Conservation (phyloP, 2,888 invertebrate species). For the Microctonus aethiopoides region DNA sequence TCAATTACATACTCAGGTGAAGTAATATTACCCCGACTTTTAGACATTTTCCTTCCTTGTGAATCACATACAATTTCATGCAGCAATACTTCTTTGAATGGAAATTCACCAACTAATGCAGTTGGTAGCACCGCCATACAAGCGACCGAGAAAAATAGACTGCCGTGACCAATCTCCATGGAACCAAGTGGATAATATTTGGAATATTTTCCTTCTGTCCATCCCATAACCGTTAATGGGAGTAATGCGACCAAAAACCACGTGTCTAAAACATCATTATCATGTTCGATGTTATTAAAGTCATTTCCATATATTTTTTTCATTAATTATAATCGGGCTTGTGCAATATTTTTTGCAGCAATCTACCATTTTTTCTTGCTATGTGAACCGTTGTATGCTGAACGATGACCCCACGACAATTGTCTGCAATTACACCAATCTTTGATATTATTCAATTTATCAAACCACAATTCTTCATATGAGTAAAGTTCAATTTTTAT, state of each 20-base stretch:
- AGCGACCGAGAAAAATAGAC: constrained; percentile 97
- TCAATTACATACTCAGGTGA: constrained; percentile 91
- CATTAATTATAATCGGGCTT: constrained; percentile 74
- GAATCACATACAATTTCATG: constrained; percentile 94
- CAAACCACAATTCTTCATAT: constrained; percentile 79
- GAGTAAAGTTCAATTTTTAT: constrained; percentile 79
- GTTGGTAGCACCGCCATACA: constrained; percentile 93
- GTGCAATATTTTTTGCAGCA: constrained; percentile 74
- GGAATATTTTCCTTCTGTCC: constrained; percentile 75
- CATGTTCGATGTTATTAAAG: constrained; percentile 71
- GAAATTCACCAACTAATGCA: constrained; percentile 80
- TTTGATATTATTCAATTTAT: constrained; percentile 79
- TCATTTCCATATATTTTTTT: constrained; percentile 67
- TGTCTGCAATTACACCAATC: constrained; percentile 98
- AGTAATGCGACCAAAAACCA: constrained; percentile 97
- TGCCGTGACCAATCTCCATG: constrained; percentile 97
- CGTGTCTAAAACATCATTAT: constrained; percentile 95
- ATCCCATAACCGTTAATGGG: constrained; percentile 90
- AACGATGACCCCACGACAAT: constrained; percentile 97
- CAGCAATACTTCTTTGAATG: constrained; percentile 85
- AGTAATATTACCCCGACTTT: constrained; percentile 94
- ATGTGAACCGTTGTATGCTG: constrained; percentile 77
- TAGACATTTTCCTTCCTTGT: constrained; percentile 97
- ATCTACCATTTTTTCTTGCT: constrained; percentile 73
- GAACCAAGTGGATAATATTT: constrained; percentile 84